A percentile compares a stretch with the other conserved stretches of the same genome.
phyloP scores from a whole-genome alignment of 1,140 invertebrate genomes.

The Thrips palmi region DNA sequence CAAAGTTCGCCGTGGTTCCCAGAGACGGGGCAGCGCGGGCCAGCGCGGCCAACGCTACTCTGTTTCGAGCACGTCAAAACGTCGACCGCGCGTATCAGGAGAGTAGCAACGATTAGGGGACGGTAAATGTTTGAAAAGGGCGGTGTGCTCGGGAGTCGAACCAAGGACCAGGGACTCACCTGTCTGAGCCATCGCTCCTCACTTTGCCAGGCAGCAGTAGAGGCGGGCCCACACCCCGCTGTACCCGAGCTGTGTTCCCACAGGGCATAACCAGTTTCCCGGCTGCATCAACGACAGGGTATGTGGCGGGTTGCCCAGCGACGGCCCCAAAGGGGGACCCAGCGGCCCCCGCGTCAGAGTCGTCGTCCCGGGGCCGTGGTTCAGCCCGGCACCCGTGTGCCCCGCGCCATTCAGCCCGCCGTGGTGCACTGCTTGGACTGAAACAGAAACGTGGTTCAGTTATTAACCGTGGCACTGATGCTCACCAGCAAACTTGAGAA shows the following conservation, averaged over 20 bases:
- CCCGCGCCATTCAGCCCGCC: conserved; percentile 16
- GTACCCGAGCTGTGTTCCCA: conserved; percentile 64
- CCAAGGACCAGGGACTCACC: conserved; percentile 19
- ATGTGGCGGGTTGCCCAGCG: too few relatives aligned
- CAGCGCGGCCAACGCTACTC: too few relatives aligned
- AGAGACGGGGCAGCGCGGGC: too few relatives aligned
- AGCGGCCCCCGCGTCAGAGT: conserved; percentile 29
- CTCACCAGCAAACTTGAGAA: conserved; percentile 6
- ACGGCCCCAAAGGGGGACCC: too few relatives aligned
- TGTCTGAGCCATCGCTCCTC: conserved; percentile 37
- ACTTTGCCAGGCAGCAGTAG: conserved; percentile 56
- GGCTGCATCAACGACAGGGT: too few relatives aligned
- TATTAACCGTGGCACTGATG: conserved; percentile 10
- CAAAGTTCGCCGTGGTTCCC: too few relatives aligned
- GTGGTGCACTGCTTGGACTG: conserved; percentile 46
- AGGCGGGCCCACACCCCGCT: conserved; percentile 46
- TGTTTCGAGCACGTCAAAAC: too few relatives aligned
- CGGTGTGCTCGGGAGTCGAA: too few relatives aligned
- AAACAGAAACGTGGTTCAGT: conserved; percentile 10
- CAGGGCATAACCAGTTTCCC: conserved; percentile 89
- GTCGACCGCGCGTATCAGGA: too few relatives aligned
- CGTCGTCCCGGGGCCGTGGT: conserved; percentile 44
- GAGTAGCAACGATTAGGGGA: too few relatives aligned
- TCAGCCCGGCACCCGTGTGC: conserved; percentile 28
- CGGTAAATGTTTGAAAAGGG: too few relatives aligned